Evolutionary conservation across 2,113 vertebrate genomes (phyloP), one percentile per base, ranked within the genome.

Genomic region (Rana temporaria): DNA sequence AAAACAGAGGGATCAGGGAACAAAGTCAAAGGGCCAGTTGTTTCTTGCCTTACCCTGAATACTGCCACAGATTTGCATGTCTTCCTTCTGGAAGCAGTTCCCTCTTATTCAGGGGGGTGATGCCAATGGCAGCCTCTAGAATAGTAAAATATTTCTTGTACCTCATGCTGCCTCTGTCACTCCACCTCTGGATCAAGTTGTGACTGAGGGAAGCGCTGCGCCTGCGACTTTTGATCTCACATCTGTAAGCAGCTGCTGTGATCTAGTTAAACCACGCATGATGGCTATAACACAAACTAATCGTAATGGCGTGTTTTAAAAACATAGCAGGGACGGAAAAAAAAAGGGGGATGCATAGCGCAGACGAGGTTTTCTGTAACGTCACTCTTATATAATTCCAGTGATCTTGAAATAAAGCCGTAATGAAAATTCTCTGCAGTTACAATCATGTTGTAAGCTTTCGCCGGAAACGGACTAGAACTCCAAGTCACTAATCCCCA

Each of bases 81-180:
- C 94, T 94, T 88, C 96, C 95, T 11, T 96, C 94, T 0, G 96
- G 96, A 55, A 98, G 89, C 53, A 98, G 92, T 81, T 97, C 97
- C 55, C 95, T 91, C 87, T 98, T 98, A 91, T 97, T 98, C 75
- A 98, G 94, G 14, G 97, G 96, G 24, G 96, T 96, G 12, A 98
- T 92, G 56, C 97, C 96, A 79, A 97, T 91, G 0, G 96, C 96
- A 12, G 95, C 96, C 88, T 98, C 96, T 93, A 98, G 92, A 89
- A 98, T 95, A 26, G 95, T 95, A 85, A 96, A 94, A 19, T 97
- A 98, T 88, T 98, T 98, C 94, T 98, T 98, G 85, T 97, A 98
- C 90, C 94, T 95, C 97, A 98, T 98, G 85, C 89, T 91, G 85
- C 62, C 78, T 85, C 68, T 86, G 78, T 85, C 64, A 78, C n/a